phyloP scores from a whole-genome alignment of 2,113 vertebrate genomes.

The Saimiri boliviensis region DNA sequence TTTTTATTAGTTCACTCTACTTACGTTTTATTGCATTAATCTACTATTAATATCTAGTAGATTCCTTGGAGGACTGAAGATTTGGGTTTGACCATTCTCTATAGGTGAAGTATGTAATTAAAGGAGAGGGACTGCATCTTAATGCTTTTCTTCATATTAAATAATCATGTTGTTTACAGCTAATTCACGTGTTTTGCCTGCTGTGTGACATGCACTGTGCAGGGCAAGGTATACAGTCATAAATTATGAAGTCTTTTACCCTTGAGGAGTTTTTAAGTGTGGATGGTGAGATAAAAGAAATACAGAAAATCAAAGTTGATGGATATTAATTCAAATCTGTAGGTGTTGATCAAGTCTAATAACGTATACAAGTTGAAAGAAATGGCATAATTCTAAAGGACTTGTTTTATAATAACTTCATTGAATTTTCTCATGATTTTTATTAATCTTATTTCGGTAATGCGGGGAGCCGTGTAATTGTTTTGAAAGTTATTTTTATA shows the following conservation, averaged over 20 bases:
- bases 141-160: background rate
- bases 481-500: slow-evolving; percentile 38
- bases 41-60: background rate
- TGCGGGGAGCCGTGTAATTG: background rate
- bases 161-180: background rate
- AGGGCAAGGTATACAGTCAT: background rate
- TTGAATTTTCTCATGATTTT: background rate
- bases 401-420: background rate
- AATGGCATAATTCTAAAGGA: background rate
- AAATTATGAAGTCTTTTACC: background rate
- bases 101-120: background rate
- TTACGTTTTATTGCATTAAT: slow-evolving; percentile 2
- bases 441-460: background rate
- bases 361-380: background rate
- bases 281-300: background rate
- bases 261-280: background rate
- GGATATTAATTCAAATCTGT: background rate
- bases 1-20: slow-evolving; percentile 54
- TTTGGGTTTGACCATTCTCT: background rate
- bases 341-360: background rate
- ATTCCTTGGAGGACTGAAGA: background rate
- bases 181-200: background rate
- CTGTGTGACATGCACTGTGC: background rate
- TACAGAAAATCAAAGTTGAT: background rate
- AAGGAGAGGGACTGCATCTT: background rate